phyloP scores from a whole-genome alignment of 1,140 invertebrate species.

The Berghia stephanieae region DNA sequence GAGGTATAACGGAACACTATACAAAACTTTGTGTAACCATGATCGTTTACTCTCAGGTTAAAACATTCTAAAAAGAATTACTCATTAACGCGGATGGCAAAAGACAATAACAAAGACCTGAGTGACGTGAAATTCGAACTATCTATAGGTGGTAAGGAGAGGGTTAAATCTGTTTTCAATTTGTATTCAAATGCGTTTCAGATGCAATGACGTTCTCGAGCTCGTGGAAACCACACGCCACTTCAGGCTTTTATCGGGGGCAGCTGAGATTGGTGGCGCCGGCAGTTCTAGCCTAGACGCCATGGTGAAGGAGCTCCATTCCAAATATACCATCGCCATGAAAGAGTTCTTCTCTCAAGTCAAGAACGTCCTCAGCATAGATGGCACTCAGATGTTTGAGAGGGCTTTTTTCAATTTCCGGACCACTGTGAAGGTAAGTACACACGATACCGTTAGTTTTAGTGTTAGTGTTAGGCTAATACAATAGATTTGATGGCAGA shows the following conservation, averaged over 20 bases:
- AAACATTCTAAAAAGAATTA: no score
- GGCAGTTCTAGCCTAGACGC: constrained; percentile 63
- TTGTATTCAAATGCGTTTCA: no score
- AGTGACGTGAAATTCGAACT: no score
- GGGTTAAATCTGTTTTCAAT: no score
- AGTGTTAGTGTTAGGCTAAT: background rate
- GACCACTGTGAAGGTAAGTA: constrained; percentile 63
- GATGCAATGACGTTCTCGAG: constrained; percentile 67
- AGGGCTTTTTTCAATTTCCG: constrained; percentile 65
- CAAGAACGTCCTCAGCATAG: constrained; percentile 62
- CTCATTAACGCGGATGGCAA: no score
- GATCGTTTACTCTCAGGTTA: no score
- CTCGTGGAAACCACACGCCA: constrained; percentile 65
- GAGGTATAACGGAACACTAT: no score
- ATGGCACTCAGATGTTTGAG: constrained; percentile 64
- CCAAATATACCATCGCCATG: constrained; percentile 60
- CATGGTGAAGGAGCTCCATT: constrained; percentile 65
- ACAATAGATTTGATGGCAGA: no score
- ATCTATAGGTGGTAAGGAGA: no score
- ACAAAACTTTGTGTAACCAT: no score
- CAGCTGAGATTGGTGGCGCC: constrained; percentile 65
- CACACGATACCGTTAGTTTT: background rate
- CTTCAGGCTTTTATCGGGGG: constrained; percentile 63
- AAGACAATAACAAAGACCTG: no score
- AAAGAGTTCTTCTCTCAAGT: constrained; percentile 61